phyloP scores from a whole-genome alignment of 2,888 invertebrate species.

The Cataglyphis rosenhaueri region DNA sequence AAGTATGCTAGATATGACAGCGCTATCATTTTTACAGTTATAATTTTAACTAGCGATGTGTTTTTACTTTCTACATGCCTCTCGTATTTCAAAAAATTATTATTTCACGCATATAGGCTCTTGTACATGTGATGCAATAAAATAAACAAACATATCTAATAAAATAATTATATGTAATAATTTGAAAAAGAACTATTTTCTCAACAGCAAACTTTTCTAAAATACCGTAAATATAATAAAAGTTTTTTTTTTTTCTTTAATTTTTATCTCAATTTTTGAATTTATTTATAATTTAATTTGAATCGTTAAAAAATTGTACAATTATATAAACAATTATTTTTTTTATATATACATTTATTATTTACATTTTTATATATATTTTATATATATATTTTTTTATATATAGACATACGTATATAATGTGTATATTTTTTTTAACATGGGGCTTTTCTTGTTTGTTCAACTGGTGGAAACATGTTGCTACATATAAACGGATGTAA shows the following conservation, averaged over 20 bases:
- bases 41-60: too few relatives aligned
- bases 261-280: neutral
- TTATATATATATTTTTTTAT: too few relatives aligned
- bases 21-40: too few relatives aligned
- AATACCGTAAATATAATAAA: neutral
- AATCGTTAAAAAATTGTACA: neutral
- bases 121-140: neutral
- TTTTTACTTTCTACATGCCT: too few relatives aligned
- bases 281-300: neutral
- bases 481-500: conserved; percentile 27
- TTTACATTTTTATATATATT: too few relatives aligned
- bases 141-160: neutral
- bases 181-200: neutral
- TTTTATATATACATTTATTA: too few relatives aligned
- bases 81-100: too few relatives aligned
- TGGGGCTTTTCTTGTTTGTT: neutral
- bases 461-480: conserved; percentile 11
- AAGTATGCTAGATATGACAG: too few relatives aligned
- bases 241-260: neutral
- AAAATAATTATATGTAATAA: neutral
- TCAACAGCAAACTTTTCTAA: neutral
- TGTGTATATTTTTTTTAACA: neutral
- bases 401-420: neutral
- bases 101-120: neutral
- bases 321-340: neutral